Conservation (phyloP, 1,140 invertebrate genomes). For the Orchestia grillus region DNA sequence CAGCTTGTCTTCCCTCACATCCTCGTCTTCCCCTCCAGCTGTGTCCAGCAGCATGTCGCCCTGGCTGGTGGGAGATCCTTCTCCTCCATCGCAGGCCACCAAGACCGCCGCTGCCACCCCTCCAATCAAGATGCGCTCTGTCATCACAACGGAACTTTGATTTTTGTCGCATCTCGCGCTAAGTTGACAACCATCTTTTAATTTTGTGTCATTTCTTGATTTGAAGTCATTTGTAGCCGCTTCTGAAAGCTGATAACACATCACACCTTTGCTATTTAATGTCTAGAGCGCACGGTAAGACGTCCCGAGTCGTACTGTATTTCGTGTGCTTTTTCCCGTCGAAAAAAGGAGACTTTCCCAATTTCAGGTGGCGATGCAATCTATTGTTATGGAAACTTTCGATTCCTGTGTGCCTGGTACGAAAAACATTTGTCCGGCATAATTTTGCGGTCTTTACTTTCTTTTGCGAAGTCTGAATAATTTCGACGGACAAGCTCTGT, state of each 20-base stretch:
- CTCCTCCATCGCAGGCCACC: not conserved
- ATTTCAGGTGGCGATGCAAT: not conserved
- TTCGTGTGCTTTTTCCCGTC: not conserved
- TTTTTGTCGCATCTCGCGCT: not conserved
- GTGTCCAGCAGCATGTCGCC: slow-evolving; percentile 29
- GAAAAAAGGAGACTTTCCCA: not conserved
- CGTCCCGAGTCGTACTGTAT: not conserved
- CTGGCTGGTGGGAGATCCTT: slow-evolving; percentile 27
- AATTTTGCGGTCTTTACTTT: too few species aligned
- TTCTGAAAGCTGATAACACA: not conserved
- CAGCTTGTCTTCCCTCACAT: not conserved
- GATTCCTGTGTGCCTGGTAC: too few species aligned
- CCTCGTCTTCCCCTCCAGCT: not conserved
- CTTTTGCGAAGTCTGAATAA: not conserved
- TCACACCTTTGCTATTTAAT: not conserved
- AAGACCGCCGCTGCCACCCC: not conserved
- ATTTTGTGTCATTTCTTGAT: not conserved
- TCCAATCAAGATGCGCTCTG: slow-evolving; percentile 32
- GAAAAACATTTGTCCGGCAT: too few species aligned
- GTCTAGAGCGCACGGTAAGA: not conserved
- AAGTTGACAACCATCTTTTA: not conserved
- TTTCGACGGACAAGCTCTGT: not conserved
- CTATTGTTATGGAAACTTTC: not conserved
- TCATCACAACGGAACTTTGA: slow-evolving; percentile 41
- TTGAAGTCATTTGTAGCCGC: not conserved